Base-by-base conservation (phyloP, 2,113 vertebrate species). In the Bucco capensis region DNA sequence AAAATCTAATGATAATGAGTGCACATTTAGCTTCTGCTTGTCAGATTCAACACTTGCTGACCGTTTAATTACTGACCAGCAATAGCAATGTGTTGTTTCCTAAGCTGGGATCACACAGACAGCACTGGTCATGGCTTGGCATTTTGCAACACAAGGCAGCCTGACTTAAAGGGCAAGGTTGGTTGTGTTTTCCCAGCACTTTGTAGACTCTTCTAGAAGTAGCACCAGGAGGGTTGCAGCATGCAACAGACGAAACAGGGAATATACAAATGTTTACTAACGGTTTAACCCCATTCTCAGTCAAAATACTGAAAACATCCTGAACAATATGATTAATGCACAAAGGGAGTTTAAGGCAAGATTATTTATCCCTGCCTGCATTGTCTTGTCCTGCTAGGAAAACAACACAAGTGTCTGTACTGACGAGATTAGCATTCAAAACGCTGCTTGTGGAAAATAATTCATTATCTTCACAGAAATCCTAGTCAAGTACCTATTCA, bases 211-310 rank as follows among this genome's bases (percentile, higher is more conserved):
- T 81, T 5, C 70, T 49, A 53, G 30, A 33, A 65, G 50, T 4
- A n/a, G 19, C 14, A 0, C 13, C 42, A 72, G 22, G 25, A 28
- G 61, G 28, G 15, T 0, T 75, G 25, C 15, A 9, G 14, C 0
- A 5, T n/a, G 31, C 40, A 50, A 2, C 0, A 0, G 57, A 64
- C 35, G 75, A 65, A 38, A 65, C 0, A 2, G 12, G 10, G 33
- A 76, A 19, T 14, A n/a, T 21, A 35, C 19, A 38, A 33, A 66
- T 7, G 9, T 76, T 75, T 72, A 33, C 28, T 22, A 47, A 54
- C 15, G 66, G 16, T 62, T 95, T 66, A 83, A 86, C 19, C 14
- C 38, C 28, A 46, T 82, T 79, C 61, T 51, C 27, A 47, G 47
- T 42, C 21, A 77, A 84, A 86, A 72, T 31, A 25, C 44, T 56